Evolutionary conservation across 2,113 vertebrate genomes (phyloP).

Genomic region (Azemiops feae): DNA sequence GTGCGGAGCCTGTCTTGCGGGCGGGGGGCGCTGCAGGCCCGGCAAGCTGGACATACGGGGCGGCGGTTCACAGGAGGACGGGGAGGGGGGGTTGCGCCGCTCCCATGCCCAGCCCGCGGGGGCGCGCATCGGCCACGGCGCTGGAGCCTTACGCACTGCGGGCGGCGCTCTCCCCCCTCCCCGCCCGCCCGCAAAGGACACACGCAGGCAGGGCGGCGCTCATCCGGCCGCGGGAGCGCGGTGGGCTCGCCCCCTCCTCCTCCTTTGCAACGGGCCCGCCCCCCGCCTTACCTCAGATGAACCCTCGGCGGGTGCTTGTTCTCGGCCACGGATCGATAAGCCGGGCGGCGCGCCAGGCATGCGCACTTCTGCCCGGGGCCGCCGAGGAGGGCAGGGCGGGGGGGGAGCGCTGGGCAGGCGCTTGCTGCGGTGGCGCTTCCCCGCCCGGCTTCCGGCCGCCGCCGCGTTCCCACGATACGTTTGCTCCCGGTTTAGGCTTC

Average conservation of each 20-base stretch:
- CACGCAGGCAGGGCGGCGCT: background rate
- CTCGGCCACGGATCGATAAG: background rate
- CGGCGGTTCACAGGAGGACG: background rate
- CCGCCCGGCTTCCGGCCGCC: too few relatives aligned
- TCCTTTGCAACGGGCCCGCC: background rate
- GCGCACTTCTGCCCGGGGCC: background rate
- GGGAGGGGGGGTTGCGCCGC: background rate
- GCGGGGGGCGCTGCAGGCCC: background rate
- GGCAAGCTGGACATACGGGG: background rate
- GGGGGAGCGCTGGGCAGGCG: too few relatives aligned
- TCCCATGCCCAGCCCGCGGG: background rate
- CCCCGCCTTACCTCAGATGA: conserved; percentile 10
- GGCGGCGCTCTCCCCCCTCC: background rate
- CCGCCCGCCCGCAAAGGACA: too few relatives aligned
- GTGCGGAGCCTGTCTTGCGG: background rate
- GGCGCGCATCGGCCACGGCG: background rate
- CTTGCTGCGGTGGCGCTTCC: too few relatives aligned
- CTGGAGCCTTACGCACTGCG: background rate
- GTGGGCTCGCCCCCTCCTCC: background rate
- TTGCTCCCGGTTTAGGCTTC: too few relatives aligned
- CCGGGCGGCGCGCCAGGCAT: background rate
- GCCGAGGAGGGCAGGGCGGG: too few relatives aligned
- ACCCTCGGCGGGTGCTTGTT: background rate
- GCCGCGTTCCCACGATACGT: too few relatives aligned
- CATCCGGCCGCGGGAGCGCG: background rate